A percentile compares a stretch with the other conserved stretches of the same genome.
phyloP scores from a whole-genome alignment of 2,797 vertebrate genomes.

The Phoebastria nigripes region DNA sequence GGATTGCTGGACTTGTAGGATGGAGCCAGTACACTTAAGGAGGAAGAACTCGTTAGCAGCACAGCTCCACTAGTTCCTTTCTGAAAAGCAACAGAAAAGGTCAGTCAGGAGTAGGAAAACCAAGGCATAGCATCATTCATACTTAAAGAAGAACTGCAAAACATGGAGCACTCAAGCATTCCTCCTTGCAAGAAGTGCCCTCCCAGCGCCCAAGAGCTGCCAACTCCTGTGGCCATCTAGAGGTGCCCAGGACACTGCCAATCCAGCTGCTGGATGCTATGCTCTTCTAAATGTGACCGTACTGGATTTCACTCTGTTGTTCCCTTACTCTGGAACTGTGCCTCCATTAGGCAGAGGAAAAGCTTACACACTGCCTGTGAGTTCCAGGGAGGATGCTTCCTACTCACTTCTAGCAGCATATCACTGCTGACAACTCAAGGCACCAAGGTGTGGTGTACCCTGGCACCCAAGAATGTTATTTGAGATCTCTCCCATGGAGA shows the following conservation, averaged over 20 bases:
- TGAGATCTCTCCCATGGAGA: background rate
- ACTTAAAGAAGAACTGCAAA: background rate
- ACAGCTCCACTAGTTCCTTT: slow-evolving; percentile 78
- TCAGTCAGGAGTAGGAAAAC: background rate
- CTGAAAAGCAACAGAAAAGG: slow-evolving; percentile 51
- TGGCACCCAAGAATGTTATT: background rate
- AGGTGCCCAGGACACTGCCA: background rate
- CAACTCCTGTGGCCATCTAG: background rate
- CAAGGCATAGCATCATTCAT: background rate
- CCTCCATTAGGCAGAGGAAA: background rate
- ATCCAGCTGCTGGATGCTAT: background rate
- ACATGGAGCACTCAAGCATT: background rate
- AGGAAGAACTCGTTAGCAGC: slow-evolving; percentile 75
- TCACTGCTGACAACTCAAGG: background rate
- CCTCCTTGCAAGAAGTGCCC: background rate
- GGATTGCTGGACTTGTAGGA: slow-evolving; percentile 77
- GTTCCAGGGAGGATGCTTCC: background rate
- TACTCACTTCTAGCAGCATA: background rate
- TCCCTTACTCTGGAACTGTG: background rate
- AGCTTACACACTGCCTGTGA: background rate
- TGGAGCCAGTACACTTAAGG: slow-evolving; percentile 78
- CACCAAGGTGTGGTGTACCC: background rate
- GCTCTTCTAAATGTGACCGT: accelerated
- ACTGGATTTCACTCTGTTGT: background rate
- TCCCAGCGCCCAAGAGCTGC: background rate